Evolutionary conservation across 2,888 invertebrate species (phyloP).

Genomic region (Ophion obscuratus): DNA sequence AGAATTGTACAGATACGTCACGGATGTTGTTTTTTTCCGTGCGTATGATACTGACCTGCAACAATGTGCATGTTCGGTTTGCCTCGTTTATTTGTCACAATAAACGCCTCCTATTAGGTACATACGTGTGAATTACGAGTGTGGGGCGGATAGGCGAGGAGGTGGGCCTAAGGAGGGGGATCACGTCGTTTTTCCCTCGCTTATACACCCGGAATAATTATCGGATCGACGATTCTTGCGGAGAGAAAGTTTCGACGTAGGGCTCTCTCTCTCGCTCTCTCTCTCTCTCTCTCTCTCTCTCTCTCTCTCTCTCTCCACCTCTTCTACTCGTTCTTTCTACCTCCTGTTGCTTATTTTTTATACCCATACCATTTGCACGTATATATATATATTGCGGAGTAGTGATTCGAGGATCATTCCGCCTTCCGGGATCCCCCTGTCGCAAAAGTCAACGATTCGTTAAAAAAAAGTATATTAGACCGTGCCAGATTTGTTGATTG

Average conservation of each 20-base stretch:
- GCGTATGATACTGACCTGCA: constrained; percentile 72
- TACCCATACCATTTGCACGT: background rate
- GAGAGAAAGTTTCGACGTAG: constrained; percentile 70
- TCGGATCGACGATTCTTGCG: constrained; percentile 57
- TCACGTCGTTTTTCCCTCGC: constrained; percentile 47
- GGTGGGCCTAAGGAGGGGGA: background rate
- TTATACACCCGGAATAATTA: constrained; percentile 57
- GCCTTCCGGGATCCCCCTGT: too few relatives aligned
- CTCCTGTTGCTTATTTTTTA: constrained; percentile 9
- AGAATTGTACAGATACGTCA: background rate
- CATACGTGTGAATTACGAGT: constrained; percentile 16
- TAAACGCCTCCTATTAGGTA: constrained; percentile 5
- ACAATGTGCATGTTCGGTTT: constrained; percentile 70
- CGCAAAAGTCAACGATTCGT: too few relatives aligned
- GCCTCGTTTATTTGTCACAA: constrained; percentile 15
- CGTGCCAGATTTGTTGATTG: too few relatives aligned
- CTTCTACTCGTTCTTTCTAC: background rate
- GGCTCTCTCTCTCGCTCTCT: constrained; percentile 45
- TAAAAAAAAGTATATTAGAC: too few relatives aligned
- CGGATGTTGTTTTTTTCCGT: background rate
- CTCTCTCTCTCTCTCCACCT: constrained; percentile 52
- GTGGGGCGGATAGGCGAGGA: background rate
- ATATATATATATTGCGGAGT: background rate
- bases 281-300: constrained; percentile 60
- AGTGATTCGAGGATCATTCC: too few relatives aligned